phyloP scores from a whole-genome alignment of 2,797 vertebrate species.

The Brotula barbata region DNA sequence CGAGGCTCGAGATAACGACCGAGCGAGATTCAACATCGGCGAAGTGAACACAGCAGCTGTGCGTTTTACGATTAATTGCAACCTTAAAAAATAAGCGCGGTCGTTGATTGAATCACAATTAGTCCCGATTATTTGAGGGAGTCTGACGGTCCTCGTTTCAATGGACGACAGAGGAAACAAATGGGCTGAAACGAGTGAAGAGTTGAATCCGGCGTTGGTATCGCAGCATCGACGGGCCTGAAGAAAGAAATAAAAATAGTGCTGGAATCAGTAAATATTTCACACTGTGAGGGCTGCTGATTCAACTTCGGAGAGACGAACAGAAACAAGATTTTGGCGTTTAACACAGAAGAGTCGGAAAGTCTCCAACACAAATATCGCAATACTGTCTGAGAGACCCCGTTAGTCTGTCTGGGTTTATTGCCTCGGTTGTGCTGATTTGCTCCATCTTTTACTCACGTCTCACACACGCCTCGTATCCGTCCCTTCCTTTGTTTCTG shows the following conservation, averaged over 20 bases:
- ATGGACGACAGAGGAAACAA: no score
- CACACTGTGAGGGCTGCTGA: constrained; percentile 3
- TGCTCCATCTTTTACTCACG: constrained; percentile 13
- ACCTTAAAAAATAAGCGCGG: no score
- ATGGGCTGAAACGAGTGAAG: no score
- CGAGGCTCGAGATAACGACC: no score
- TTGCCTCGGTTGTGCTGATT: constrained; percentile 13
- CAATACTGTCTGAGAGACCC: constrained; percentile 44
- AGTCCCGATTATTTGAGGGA: no score
- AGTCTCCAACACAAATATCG: constrained; percentile 40
- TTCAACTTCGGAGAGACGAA: constrained; percentile 44
- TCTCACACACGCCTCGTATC: background rate
- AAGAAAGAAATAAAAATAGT: background rate
- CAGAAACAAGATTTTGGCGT: constrained; percentile 48
- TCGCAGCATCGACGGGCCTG: background rate
- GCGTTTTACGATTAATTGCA: no score
- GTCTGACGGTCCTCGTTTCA: no score
- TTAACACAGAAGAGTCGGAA: constrained; percentile 53
- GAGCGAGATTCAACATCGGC: no score
- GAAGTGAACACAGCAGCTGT: no score
- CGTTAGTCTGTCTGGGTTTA: constrained; percentile 35
- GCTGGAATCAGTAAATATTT: constrained; percentile 5
- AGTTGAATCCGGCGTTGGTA: no score
- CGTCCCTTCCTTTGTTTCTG: background rate
- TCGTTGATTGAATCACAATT: no score